Evolutionary conservation across 2,797 vertebrate species (phyloP).

Genomic region (Vespertilio murinus): DNA sequence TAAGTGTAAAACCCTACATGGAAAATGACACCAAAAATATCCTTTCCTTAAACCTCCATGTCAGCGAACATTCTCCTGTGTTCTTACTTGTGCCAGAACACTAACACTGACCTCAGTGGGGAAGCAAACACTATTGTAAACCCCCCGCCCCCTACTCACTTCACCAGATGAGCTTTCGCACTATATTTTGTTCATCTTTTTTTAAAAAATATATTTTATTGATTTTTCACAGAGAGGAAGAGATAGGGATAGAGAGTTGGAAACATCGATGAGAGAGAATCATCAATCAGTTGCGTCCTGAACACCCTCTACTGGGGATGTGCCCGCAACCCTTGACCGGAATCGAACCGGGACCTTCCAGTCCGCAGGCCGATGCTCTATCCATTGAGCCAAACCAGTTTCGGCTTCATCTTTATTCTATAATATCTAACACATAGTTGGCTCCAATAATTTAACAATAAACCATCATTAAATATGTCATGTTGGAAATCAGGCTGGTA

Average conservation of each 20-base stretch:
- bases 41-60: background rate
- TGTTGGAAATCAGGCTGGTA: background rate
- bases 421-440: background rate
- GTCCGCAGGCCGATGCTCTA: too few species aligned
- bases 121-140: background rate
- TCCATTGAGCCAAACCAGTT: too few species aligned
- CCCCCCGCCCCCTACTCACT: background rate
- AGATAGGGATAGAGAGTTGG: too few species aligned
- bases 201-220: too few species aligned
- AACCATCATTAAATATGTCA: background rate
- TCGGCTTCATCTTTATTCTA: background rate
- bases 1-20: background rate
- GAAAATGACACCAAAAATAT: constrained; percentile 35
- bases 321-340: too few species aligned
- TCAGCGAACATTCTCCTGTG: background rate
- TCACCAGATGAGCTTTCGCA: background rate
- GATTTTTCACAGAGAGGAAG: too few species aligned
- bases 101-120: background rate
- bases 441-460: background rate
- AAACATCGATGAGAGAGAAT: too few species aligned
- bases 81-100: background rate
- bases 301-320: too few species aligned
- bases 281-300: too few species aligned
- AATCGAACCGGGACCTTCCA: too few species aligned
- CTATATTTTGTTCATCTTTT: background rate